A percentile compares a stretch with the other conserved stretches of the same genome.
Evolutionary conservation across 2,113 vertebrate species (phyloP).

Genomic region (Dasypus novemcinctus): DNA sequence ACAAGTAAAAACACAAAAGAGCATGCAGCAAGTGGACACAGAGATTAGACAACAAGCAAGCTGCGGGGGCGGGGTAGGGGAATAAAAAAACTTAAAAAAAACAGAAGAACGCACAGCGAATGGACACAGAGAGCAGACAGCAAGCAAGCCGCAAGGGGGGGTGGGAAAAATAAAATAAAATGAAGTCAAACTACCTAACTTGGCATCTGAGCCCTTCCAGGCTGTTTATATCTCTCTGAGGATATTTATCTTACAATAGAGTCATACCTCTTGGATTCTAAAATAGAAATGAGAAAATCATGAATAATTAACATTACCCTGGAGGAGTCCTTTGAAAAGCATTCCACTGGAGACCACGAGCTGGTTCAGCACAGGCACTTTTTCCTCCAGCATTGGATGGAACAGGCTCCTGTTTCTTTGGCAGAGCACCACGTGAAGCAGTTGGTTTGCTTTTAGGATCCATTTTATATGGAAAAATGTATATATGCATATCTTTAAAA

Average conservation of each 20-base stretch:
- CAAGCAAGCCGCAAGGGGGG: too few species aligned
- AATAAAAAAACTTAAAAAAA: too few species aligned
- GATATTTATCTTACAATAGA: background rate
- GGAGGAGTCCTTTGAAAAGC: background rate
- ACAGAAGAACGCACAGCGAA: too few species aligned
- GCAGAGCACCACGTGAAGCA: conserved; percentile 43
- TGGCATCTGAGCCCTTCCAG: background rate
- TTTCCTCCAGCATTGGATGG: conserved; percentile 5
- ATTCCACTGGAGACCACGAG: background rate
- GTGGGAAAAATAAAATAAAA: too few species aligned
- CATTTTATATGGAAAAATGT: conserved; percentile 56
- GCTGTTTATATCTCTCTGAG: background rate
- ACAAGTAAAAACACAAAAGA: too few species aligned
- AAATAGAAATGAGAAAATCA: conserved; percentile 14
- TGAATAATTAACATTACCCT: conserved; percentile 9
- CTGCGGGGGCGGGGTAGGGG: too few species aligned
- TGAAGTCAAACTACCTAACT: background rate
- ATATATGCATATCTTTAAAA: conserved; percentile 46
- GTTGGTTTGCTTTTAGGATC: conserved; percentile 45
- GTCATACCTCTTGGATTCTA: background rate
- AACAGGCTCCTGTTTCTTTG: conserved; percentile 42
- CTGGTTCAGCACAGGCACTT: background rate
- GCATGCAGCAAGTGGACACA: too few species aligned
- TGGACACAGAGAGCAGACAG: too few species aligned
- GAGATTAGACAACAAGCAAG: too few species aligned